phyloP scores from a whole-genome alignment of 2,888 invertebrate species.

The Dorcus parallelipipedus region DNA sequence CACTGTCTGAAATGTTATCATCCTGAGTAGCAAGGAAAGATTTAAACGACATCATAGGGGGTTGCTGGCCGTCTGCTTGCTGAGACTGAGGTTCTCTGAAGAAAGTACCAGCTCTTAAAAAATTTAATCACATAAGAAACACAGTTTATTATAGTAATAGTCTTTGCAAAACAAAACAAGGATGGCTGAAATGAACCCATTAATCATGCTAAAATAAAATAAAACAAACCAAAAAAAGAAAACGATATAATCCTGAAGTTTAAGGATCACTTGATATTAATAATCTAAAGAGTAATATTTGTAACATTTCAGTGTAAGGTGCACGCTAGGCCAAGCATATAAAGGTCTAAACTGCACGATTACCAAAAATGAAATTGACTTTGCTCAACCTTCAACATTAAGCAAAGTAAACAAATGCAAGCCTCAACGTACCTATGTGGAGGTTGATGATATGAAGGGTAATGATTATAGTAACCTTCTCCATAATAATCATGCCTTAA shows the following conservation, averaged over 20 bases:
- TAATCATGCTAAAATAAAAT: neutral
- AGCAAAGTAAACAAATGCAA: neutral
- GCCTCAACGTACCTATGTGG: conserved; percentile 53
- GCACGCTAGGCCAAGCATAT: no score
- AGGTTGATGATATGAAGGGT: conserved; percentile 44
- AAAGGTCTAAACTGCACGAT: no score
- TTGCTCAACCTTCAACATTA: neutral
- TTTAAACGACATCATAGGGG: conserved; percentile 96
- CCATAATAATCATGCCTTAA: conserved; percentile 58
- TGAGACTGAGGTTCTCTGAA: conserved; percentile 55
- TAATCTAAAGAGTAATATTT: no score
- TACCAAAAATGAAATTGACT: no score
- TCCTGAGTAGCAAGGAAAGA: conserved; percentile 95
- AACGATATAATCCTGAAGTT: neutral
- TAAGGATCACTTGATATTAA: neutral
- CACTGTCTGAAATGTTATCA: conserved; percentile 95
- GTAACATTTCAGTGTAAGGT: no score
- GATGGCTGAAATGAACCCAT: neutral
- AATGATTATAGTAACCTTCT: conserved; percentile 47
- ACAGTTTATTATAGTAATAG: neutral
- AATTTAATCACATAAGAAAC: conserved; percentile 11
- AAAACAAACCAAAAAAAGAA: conserved; percentile 1
- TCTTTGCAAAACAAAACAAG: conserved; percentile 18
- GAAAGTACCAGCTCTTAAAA: conserved; percentile 44
- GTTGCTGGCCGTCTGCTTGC: conserved; percentile 63